Percentiles rank a stretch among this genome's conserved stretches.
Evolutionary conservation across 2,888 invertebrate species (phyloP).

Genomic region (Arenicola marina): DNA sequence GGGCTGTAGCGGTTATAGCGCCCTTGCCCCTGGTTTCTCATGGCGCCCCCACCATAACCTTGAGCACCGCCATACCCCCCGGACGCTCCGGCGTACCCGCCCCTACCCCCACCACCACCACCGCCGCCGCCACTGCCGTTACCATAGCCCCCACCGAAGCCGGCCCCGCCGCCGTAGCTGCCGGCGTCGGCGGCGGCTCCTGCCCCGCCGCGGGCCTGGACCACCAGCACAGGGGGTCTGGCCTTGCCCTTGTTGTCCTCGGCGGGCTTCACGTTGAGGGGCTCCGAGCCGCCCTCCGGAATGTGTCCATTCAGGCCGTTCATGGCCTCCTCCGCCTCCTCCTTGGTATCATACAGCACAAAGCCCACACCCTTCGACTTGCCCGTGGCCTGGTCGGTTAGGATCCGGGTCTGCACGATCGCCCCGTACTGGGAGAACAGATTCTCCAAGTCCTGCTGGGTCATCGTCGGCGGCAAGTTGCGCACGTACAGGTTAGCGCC

Average conservation of each 20-base stretch:
- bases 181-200: not conserved
- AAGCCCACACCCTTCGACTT: slow-evolving; percentile 89
- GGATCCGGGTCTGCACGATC: slow-evolving; percentile 88
- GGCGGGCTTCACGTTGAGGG: slow-evolving; percentile 81
- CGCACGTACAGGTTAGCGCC: slow-evolving; percentile 93
- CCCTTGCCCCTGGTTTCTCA: slow-evolving; percentile 18
- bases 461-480: slow-evolving; percentile 72
- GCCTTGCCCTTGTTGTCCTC: slow-evolving; percentile 70
- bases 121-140: not conserved
- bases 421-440: slow-evolving; percentile 87
- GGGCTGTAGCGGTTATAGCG: slow-evolving; percentile 21
- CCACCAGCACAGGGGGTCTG: slow-evolving; percentile 12
- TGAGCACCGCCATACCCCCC: slow-evolving; percentile 13
- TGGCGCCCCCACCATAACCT: slow-evolving; percentile 17
- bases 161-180: not conserved
- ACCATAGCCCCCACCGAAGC: slow-evolving; percentile 2
- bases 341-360: slow-evolving; percentile 73
- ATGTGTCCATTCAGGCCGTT: slow-evolving; percentile 19
- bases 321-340: slow-evolving; percentile 20
- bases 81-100: not conserved
- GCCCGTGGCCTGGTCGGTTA: slow-evolving; percentile 86
- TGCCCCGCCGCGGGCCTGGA: not conserved
- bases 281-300: slow-evolving; percentile 46
- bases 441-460: slow-evolving; percentile 79
- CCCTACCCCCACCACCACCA: not conserved